Base-by-base conservation (phyloP, 2,113 vertebrate genomes). In the Ameiurus melas region DNA sequence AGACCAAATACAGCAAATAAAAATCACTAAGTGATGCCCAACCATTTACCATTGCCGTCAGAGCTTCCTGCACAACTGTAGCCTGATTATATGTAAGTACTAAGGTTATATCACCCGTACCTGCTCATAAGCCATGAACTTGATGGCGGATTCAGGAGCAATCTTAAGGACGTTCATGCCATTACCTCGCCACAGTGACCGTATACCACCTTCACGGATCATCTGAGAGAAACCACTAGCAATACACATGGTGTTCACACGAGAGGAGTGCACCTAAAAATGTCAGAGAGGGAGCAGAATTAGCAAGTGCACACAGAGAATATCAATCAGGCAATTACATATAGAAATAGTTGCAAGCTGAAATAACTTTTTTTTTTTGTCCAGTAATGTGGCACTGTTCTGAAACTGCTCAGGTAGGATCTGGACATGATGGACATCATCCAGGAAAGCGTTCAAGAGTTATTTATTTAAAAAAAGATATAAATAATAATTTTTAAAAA, bases 41-140 rank as follows among this genome's bases (percentile, higher is more conserved):
- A 27, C 60, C 4, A 47, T 47, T 81, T 22, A 2, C 68, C 4
- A 7, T 8, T 30, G 62, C 39, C 57, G 33, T 60, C 36, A 20
- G 30, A n/a, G 20, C 19, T 25, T 7, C 9, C 58, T 30, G 20
- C 16, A 25, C 5, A 75, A 39, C 25, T 33, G 17, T 58, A 57
- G 57, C 14, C 57, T 39, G 57, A 58, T 39, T n/a, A 78, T 51
- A 27, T 6, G 4, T 0, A 27, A 2, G 25, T 22, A 27, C 13
- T 10, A 22, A 47, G 36, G 1, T 14, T 1, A 27, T 47, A 4
- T 27, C 22, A n/a, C 73, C 25, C 27, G 85, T 87, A 99, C 98
- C 96, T 99, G 98, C 82, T 99, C 98, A 0, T 99, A 99, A 0
- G 98, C 98, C 97, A 99, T 98, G 94, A 99, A 99, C 87, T 99